Conservation (phyloP, 2,113 vertebrate species). For the Hassar affinis region DNA sequence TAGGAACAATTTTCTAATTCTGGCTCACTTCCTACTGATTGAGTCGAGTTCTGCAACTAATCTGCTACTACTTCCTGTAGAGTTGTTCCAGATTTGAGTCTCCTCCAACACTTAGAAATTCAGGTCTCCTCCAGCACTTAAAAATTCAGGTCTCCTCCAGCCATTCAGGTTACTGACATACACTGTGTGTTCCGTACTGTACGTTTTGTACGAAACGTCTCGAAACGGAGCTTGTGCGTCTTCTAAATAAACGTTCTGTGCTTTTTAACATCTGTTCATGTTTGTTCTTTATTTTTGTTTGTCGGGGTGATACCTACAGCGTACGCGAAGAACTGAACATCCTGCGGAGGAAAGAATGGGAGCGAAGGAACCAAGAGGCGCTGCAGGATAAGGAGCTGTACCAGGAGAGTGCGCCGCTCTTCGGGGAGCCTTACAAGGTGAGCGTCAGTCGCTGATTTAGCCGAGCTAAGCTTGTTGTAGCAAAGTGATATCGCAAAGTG, state of each 20-base stretch:
- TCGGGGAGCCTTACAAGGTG: constrained; percentile 94
- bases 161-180: too few species aligned
- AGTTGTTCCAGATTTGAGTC: background rate
- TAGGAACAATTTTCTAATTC: background rate
- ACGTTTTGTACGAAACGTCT: background rate
- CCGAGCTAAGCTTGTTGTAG: too few species aligned
- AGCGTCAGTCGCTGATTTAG: background rate
- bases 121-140: too few species aligned
- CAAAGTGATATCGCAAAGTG: too few species aligned
- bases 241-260: background rate
- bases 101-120: too few species aligned
- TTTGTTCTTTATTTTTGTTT: constrained; percentile 14
- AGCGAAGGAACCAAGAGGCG: constrained; percentile 84
- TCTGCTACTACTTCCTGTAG: background rate
- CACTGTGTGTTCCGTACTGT: too few species aligned
- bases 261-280: constrained; percentile 22
- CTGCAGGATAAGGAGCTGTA: constrained; percentile 77
- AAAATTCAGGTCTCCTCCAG: too few species aligned
- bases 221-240: background rate
- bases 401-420: constrained; percentile 78
- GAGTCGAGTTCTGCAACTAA: background rate
- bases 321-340: constrained; percentile 83
- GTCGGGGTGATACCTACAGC: constrained; percentile 72
- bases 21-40: background rate
- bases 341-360: constrained; percentile 85